Base-by-base conservation (phyloP, 2,113 vertebrate species). In the Ranitomeya imitator region DNA sequence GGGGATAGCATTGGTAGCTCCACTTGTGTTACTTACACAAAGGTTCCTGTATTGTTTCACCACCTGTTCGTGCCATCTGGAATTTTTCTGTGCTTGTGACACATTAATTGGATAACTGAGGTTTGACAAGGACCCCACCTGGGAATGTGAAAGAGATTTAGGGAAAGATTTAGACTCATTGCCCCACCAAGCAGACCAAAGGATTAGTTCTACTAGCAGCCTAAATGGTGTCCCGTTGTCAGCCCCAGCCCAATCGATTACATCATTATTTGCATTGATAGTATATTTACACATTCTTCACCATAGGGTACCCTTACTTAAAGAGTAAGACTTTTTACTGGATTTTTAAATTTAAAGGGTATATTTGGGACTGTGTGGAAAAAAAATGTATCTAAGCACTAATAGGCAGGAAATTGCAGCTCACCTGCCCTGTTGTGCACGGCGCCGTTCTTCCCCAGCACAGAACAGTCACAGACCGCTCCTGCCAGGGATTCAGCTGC, bases 61-160 rank as follows among this genome's bases (percentile, higher is more conserved):
- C 80, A 82, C 80, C 59, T 82, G 80, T 26, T 82, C 26, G 0
- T 51, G 19, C 80, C 60, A 82, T 61, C 59, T 82, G 80, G 60
- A 82, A 65, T 65, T 11, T 31, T 31, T 65, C 19, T 82, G 26
- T 19, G 26, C 79, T 16, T 37, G 79, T 81, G 63, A 81, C 59
- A 81, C 59, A 45, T 45, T 61, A 9, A 57, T 81, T 37, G 16
- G 31, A 63, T 45, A 65, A 63, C 80, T 82, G 57, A 81, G 54
- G 57, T 63, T 57, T 26, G 79, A 81, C 59, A 11, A 45, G 23
- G 18, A 21, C 57, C 18, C 31, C 79, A 60, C 54, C 79, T 81
- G 80, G 80, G 31, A 82, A 80, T 52, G 51, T 21, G 76, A 13
- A 52, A 54, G 19, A 55, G 76, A 78, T 76, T 76, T 76, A 18